phyloP scores from a whole-genome alignment of 2,113 vertebrate genomes.

The Amphilophus citrinellus region DNA sequence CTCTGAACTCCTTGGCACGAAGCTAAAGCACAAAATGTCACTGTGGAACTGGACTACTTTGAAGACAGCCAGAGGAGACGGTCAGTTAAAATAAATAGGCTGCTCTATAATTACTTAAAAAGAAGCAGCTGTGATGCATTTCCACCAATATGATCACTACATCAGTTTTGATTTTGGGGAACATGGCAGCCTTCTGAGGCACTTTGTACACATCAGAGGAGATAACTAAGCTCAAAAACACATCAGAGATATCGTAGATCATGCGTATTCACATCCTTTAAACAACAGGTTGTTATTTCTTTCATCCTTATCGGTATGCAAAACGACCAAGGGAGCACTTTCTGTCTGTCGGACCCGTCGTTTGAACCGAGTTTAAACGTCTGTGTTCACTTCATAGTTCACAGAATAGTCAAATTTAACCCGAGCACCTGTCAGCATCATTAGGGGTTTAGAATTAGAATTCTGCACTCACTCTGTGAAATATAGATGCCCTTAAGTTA shows the following conservation, averaged over 20 bases:
- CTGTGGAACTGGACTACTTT: conserved; percentile 42
- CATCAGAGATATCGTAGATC: conserved; percentile 31
- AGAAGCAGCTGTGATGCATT: neutral
- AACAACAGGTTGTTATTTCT: conserved; percentile 47
- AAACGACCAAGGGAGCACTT: neutral
- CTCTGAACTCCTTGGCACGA: conserved; percentile 38
- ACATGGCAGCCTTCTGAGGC: conserved; percentile 6
- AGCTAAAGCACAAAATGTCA: conserved; percentile 27
- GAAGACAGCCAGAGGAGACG: conserved; percentile 15
- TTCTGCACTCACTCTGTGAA: conserved; percentile 46
- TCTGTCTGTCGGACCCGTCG: conserved; percentile 15
- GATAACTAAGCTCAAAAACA: conserved; percentile 30
- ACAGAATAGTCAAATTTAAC: conserved; percentile 36
- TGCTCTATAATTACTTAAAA: conserved; percentile 26
- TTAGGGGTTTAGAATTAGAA: conserved; percentile 30
- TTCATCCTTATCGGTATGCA: conserved; percentile 40
- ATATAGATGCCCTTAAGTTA: conserved; percentile 70
- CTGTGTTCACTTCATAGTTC: conserved; percentile 9
- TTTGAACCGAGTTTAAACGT: conserved; percentile 38
- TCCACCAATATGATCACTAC: conserved; percentile 7
- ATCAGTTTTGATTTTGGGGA: conserved; percentile 20
- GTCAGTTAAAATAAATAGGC: conserved; percentile 19
- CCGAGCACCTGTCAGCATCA: conserved; percentile 39
- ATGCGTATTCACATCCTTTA: neutral
- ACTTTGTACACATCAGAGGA: conserved; percentile 38